Evolutionary conservation across 2,113 vertebrate genomes (phyloP), one percentile per base, ranked within the genome.

Genomic region (Dipodomys spectabilis): DNA sequence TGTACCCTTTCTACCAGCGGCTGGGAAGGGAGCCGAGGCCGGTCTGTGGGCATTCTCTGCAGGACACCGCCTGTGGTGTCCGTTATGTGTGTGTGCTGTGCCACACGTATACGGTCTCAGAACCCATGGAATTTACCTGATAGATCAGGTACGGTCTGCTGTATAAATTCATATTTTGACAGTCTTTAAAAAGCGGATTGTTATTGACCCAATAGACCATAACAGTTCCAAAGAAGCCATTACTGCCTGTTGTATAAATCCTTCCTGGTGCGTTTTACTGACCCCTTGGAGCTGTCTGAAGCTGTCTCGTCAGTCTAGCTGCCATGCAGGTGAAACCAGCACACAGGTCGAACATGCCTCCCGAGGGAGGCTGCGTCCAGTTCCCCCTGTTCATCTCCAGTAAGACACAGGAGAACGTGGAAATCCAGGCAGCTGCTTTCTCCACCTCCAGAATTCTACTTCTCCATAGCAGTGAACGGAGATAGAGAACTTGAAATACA

Each of bases 111-210:
- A 88, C 97, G 92, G 32, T 57, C 93, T 39, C 49, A 97, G 96
- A 95, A 96, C 96, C 93, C 95, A 22, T 95, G 93, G 89, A 72
- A 85, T 97, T 97, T 97, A 94, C 96, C 98, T 97, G 97, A 96
- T 92, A 97, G 97, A 95, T 97, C 95, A 94, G 97, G 92, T 97
- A 95, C 19, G 0, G 82, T 27, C 90, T 71, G 95, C 97, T 97
- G 95, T 83, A 93, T 97, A 97, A 98, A 98, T 97, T 97, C 98
- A 95, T 96, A 98, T 97, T 97, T 97, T 95, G 97, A 96, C 97
- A 97, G 96, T 97, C 97, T 98, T 98, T 98, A 96, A 97, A 97
- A 98, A 98, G 97, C 95, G 95, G 97, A 97, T 97, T 97, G 97
- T 98, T 96, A 97, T 97, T 97, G 98, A 97, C 97, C 97, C 97